phyloP scores from a whole-genome alignment of 2,888 invertebrate genomes.

The Malthinus flaveolus region DNA sequence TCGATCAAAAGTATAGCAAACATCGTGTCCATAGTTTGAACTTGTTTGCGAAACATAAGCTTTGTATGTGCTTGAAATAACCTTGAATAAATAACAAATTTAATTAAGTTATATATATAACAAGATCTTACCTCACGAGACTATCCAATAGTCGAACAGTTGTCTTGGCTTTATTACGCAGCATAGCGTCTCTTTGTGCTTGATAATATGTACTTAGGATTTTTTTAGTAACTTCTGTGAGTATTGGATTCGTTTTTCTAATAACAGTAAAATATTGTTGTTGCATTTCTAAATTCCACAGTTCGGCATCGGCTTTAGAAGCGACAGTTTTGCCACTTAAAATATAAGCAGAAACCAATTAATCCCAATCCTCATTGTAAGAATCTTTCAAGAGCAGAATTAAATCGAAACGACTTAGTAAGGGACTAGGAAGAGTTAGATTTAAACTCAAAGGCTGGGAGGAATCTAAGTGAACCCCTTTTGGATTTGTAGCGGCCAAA shows the following conservation, averaged over 20 bases:
- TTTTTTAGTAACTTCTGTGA: constrained; percentile 70
- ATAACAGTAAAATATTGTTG: constrained; percentile 78
- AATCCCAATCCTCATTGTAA: constrained; percentile 79
- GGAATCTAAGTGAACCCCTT: constrained; percentile 72
- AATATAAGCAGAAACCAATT: constrained; percentile 65
- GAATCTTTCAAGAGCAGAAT: constrained; percentile 78
- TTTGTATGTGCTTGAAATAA: constrained; percentile 85
- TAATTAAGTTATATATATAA: not conserved
- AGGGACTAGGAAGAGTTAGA: constrained; percentile 74
- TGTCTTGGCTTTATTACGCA: constrained; percentile 76
- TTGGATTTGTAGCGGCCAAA: constrained; percentile 86
- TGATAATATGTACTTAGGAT: constrained; percentile 78
- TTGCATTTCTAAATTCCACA: constrained; percentile 61
- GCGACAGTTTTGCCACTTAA: constrained; percentile 46
- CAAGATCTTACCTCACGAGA: constrained; percentile 71
- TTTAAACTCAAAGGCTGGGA: constrained; percentile 68
- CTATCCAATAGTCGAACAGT: constrained; percentile 87
- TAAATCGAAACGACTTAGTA: constrained; percentile 85
- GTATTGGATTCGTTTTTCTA: constrained; percentile 66
- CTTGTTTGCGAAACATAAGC: constrained; percentile 75
- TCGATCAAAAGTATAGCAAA: constrained; percentile 76
- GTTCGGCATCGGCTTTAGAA: constrained; percentile 24
- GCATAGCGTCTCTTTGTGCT: constrained; percentile 67
- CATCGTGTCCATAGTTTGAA: constrained; percentile 78
- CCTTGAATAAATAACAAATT: constrained; percentile 52